Evolutionary conservation across 1,140 invertebrate species (phyloP), one percentile per base, ranked within the genome.

Genomic region (Gonatopus flavifemur): DNA sequence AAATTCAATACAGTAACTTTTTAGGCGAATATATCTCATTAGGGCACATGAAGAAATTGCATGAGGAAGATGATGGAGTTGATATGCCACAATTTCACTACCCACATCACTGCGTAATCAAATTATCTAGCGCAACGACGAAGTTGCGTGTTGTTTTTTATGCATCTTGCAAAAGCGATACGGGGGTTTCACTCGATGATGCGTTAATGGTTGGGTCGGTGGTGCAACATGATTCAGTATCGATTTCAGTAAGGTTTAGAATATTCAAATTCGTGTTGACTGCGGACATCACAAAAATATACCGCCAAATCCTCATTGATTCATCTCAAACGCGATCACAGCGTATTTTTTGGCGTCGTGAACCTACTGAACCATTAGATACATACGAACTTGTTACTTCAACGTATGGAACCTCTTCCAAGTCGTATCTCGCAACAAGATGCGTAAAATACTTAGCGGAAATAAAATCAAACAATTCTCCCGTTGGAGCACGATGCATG

Each of bases 231-330:
- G 43, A 55, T 24, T 39, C 42, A 10, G 18, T 60, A 19, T 36
- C 49, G 6, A 55, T 73, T 20, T 12, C 75, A 1, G 10, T 70
- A 0, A 45, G 64, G 3, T 76, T 71, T 43, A 51, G 72, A 21
- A 30, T 13, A 3, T 52, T 64, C 32, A 15, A n/a, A 19, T 52
- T 58, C 20, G 62, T 58, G n/a, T 13, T 71, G 0, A 55, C 46
- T 10, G 53, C 64, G 0, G 76, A 78, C 46, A 67, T 78, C 9
- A 44, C 45, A n/a, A 72, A 79, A 49, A 77, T 76, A 66, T 75
- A 72, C 60, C 43, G 69, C 13, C 64, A 70, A 40, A 58, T 76
- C 13, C 31, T 36, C 9, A 48, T 77, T 7, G 38, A 57, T 20
- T 5, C 44, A 22, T 52, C 6, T 6, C 6, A 28, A 7, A 6